Base-by-base conservation (phyloP, 2,113 vertebrate species). In the Garra rufa region DNA sequence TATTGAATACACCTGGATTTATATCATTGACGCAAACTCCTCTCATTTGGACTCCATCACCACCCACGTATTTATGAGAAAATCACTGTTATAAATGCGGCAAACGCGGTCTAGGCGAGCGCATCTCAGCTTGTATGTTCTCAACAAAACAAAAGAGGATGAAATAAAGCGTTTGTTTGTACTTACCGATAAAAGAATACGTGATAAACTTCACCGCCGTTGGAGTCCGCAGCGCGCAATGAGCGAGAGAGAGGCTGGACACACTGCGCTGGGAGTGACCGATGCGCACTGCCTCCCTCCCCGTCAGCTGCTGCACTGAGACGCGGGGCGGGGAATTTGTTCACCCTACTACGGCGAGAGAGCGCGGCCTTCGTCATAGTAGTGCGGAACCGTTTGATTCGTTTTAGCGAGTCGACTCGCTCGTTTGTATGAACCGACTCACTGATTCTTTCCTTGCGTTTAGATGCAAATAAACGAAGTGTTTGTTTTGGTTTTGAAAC, bases 271-370 rank as follows among this genome's bases (percentile, higher is more conserved):
- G 93, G 92, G 91, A 92, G 93, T 92, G 92, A 93, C 91, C 92
- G 91, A 91, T 92, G 91, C 92, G 93, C 94, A 93, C 93, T 93
- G 88, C 80, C 82, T 88, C 55, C 85, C 83, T 84, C 74, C 83
- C 65, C 80, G 76, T 78, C 87, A 75, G 44, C 44, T 83, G 70
- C 85, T 92, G 93, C 92, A 92, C 92, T 82, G 92, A 92, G 90
- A 90, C 87, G 87, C 90, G 89, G 93, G 93, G 91, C 92, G 89
- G 91, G 88, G 87, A 57, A 10, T 43, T 65, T 63, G 6, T 13
- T 14, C 43, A 38, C 28, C 44, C 73, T 67, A 65, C 59, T 67
- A 81, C 15, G 10, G 9, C 14, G 28, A 24, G 28, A 30, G 4
- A 24, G 1, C 5, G 63, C 2, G 5, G 19, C 63, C 79, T n/a